phyloP scores from a whole-genome alignment of 2,888 invertebrate genomes.

The Ptycholaimellus sp. region DNA sequence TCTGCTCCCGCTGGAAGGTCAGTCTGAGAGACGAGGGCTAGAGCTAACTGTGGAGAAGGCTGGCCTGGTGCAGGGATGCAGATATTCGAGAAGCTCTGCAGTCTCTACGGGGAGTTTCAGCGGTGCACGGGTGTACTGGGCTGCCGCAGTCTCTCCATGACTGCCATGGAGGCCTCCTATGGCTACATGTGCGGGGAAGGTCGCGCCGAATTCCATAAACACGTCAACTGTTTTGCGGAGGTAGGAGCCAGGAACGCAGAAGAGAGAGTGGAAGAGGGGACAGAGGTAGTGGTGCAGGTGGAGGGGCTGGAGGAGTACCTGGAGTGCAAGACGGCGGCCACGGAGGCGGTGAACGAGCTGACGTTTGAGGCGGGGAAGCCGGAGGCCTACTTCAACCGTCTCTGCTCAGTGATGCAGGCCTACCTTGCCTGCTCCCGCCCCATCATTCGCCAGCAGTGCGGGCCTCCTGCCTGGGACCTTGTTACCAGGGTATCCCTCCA shows the following conservation, averaged over 20 bases:
- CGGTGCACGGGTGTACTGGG: slow-evolving; percentile 10
- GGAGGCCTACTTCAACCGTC: slow-evolving; percentile 13
- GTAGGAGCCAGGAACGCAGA: slow-evolving; percentile 7
- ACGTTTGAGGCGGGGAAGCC: slow-evolving; percentile 10
- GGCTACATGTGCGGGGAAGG: slow-evolving; percentile 22
- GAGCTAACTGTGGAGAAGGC: no score
- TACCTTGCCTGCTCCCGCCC: slow-evolving; percentile 22
- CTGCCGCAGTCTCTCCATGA: slow-evolving; percentile 17
- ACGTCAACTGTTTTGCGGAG: slow-evolving; percentile 21
- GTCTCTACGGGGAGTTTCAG: slow-evolving; percentile 16
- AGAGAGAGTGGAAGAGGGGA: background rate
- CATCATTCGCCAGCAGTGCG: slow-evolving; percentile 17
- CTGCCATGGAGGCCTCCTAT: slow-evolving; percentile 21
- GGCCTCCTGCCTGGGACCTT: slow-evolving; percentile 18
- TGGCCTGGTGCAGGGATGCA: slow-evolving; percentile 15
- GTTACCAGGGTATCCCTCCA: slow-evolving; percentile 15
- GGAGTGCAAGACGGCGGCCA: slow-evolving; percentile 17
- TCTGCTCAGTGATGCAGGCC: slow-evolving; percentile 21
- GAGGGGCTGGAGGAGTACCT: slow-evolving; percentile 18
- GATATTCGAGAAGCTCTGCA: slow-evolving; percentile 17
- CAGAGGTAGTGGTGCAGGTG: slow-evolving; percentile 10
- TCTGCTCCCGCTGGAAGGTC: background rate
- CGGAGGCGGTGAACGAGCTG: slow-evolving; percentile 14
- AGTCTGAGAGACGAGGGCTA: no score
- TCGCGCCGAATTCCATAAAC: slow-evolving; percentile 16